These are phyloP conservation scores for Mellilla xanthometata DNA, from an alignment of 2,888 invertebrate genomes.

Conservation along the genomic window DNA sequence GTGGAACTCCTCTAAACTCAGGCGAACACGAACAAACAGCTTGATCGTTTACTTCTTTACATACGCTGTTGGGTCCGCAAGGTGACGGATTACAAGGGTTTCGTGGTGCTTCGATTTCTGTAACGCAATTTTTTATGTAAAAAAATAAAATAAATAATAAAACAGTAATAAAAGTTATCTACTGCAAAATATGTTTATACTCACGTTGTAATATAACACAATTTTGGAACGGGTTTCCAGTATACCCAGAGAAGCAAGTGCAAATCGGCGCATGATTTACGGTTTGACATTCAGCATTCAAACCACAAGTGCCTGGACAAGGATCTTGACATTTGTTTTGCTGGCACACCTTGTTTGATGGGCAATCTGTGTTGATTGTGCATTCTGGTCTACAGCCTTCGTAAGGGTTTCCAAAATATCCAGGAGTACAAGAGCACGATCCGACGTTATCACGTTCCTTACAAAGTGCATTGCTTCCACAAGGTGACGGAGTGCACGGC, in stretches of 20 bases:
- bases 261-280: conserved; percentile 88
- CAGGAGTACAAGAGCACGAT: conserved; percentile 86
- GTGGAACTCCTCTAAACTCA: conserved; percentile 85
- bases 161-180: no score
- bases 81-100: conserved; percentile 90
- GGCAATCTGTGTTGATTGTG: conserved; percentile 87
- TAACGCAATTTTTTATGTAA: no score
- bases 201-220: conserved; percentile 60
- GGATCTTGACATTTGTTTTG: conserved; percentile 89
- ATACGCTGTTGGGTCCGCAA: conserved; percentile 92
- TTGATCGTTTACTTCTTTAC: conserved; percentile 87
- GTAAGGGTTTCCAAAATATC: conserved; percentile 85
- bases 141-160: no score
- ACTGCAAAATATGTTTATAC: no score
- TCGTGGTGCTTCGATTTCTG: conserved; percentile 54
- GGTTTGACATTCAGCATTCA: conserved; percentile 87
- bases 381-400: conserved; percentile 90
- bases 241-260: conserved; percentile 85
- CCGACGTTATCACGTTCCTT: conserved; percentile 87
- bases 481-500: conserved; percentile 87
- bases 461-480: conserved; percentile 88
- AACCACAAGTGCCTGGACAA: conserved; percentile 89
- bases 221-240: conserved; percentile 83
- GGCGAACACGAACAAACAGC: conserved; percentile 88
- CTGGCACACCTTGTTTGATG: conserved; percentile 87